Base-by-base conservation (phyloP, 2,797 vertebrate species). In the Anguilla megastoma region DNA sequence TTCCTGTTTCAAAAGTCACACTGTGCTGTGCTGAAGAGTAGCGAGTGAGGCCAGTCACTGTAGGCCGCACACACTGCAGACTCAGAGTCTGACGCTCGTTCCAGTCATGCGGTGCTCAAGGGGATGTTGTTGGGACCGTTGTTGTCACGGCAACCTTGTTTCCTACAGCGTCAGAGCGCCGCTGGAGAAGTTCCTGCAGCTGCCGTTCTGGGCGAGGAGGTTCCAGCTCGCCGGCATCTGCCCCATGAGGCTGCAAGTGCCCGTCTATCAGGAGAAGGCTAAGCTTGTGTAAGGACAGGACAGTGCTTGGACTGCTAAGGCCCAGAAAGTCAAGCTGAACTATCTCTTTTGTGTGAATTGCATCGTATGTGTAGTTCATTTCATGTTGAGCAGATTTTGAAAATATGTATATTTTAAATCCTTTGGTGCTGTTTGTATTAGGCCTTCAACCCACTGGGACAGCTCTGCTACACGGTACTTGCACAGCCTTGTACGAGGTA, bases 371-470 rank as follows among this genome's bases (percentile, higher is more conserved):
- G 14, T 83, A 1, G 12, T 5, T 74, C 14, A 45, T 41, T 41
- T 79, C 14, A 41, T 41, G 5, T 88, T 0, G 16, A 50, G 21
- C 18, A n/a, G 21, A 60, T 10, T 33, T 18, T 5, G 21, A 24
- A 58, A 41, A 16, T 58, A 41, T 45, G 3, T 2, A 3, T 21
- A 6, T 45, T 63, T 12, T 63, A 33, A 21, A 10, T 27, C 4
- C 30, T 41, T 60, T 66, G 45, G 54, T 79, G 63, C 2, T 88
- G 85, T 76, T 92, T 71, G 90, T 92, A 92, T 56, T 90, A 99
- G 98, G 58, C 95, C 95, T 0, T 93, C 96, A 63, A 90, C 87
- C 86, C 94, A 93, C 27, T 99, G 98, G 98, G 98, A 99, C 93
- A 92, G 90, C 89, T 97, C 98, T 85, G 97, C 98, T 74, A 92